Conservation (phyloP, 2,113 vertebrate species). For the Callospermophilus lateralis region DNA sequence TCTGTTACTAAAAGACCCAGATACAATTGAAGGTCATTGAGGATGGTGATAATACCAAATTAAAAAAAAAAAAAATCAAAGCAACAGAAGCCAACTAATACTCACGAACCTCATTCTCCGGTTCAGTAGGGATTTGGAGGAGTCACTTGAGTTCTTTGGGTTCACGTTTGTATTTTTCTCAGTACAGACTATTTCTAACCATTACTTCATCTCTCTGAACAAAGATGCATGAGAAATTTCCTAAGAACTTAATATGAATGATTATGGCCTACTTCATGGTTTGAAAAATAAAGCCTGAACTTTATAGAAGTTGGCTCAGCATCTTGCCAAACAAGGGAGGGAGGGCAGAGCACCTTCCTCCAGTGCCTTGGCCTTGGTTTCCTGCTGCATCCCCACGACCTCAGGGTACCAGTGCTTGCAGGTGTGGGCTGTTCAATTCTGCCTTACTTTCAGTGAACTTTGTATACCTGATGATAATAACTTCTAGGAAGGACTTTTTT, state of each 20-base stretch:
- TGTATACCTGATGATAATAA: neutral
- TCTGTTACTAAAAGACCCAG: neutral
- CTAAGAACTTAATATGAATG: neutral
- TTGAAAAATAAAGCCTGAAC: slow-evolving; percentile 25
- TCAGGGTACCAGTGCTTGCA: fast-evolving
- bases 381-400: neutral
- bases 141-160: neutral
- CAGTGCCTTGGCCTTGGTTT: neutral
- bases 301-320: neutral
- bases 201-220: neutral
- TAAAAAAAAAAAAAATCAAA: neutral
- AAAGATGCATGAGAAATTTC: neutral
- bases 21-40: neutral
- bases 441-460: neutral
- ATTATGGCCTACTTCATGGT: neutral
- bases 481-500: neutral
- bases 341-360: too few species aligned
- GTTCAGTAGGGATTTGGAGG: neutral
- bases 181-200: neutral
- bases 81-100: neutral
- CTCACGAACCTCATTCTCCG: neutral
- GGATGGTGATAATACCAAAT: neutral
- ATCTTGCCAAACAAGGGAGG: neutral
- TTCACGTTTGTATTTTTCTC: neutral
- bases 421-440: neutral